These are phyloP conservation scores for Chrysaora quinquecirrha DNA, from an alignment of 30 jellyfish, hydroid and myxozoan genomes.

Conservation along the genomic window DNA sequence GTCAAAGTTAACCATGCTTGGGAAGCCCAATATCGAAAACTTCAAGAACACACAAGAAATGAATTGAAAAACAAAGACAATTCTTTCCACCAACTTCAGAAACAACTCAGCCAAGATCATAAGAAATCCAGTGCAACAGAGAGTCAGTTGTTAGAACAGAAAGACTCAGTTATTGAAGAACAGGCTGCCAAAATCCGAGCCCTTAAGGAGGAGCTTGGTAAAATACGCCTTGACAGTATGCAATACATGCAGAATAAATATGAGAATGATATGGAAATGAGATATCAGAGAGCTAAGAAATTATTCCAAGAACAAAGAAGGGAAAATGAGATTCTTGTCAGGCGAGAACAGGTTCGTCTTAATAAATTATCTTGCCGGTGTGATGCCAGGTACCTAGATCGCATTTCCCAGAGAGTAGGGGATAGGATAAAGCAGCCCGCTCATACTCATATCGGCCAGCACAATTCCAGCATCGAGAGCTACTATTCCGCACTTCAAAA, in stretches of 20 bases:
- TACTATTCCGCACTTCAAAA: too few species aligned
- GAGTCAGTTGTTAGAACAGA: slow-evolving; percentile 38
- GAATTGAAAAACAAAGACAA: slow-evolving; percentile 38
- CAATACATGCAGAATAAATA: neutral
- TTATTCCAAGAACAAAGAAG: slow-evolving; percentile 39
- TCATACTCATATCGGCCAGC: too few species aligned
- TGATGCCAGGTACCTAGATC: too few species aligned
- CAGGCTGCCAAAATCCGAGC: slow-evolving; percentile 23
- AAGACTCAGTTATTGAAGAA: slow-evolving; percentile 33
- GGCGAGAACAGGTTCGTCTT: slow-evolving; percentile 45
- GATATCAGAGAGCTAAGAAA: slow-evolving; percentile 47
- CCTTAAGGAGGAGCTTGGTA: slow-evolving; percentile 46
- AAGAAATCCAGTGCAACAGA: slow-evolving; percentile 4
- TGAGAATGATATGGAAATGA: slow-evolving; percentile 34
- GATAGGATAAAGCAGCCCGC: too few species aligned
- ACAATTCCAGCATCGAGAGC: too few species aligned
- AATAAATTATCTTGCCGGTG: too few species aligned
- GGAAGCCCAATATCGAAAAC: slow-evolving; percentile 62
- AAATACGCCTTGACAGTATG: slow-evolving; percentile 21
- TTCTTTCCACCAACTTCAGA: slow-evolving; percentile 35
- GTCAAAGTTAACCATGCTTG: slow-evolving; percentile 61
- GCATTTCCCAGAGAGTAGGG: too few species aligned
- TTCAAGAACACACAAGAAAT: slow-evolving; percentile 27
- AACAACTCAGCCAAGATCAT: slow-evolving; percentile 55
- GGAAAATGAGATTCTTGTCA: slow-evolving; percentile 33